Percentiles rank a stretch among this genome's conserved stretches.
These are phyloP conservation scores for Prosapia bicincta DNA, from an alignment of 2,888 invertebrate genomes.

Conservation along the genomic window DNA sequence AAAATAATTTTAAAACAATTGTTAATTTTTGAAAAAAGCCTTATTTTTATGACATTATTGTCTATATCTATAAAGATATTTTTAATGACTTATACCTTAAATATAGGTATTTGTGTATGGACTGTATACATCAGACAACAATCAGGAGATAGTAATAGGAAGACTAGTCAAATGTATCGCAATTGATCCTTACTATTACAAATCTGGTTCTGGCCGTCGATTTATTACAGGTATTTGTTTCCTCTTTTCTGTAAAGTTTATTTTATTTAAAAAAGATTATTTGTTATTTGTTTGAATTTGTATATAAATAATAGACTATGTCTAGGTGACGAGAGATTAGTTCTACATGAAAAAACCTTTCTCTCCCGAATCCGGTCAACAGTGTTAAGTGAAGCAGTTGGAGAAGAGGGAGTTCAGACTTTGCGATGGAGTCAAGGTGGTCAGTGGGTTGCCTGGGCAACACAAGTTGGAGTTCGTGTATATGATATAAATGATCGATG, in stretches of 20 bases:
- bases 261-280: no score
- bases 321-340: slow-evolving; percentile 73
- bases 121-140: slow-evolving; percentile 78
- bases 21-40: no score
- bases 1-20: no score
- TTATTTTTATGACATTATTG: no score
- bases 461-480: slow-evolving; percentile 81
- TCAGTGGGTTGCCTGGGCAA: slow-evolving; percentile 90
- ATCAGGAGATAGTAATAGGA: slow-evolving; percentile 72
- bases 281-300: no score
- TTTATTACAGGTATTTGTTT: slow-evolving; percentile 79
- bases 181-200: slow-evolving; percentile 78
- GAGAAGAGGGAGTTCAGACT: slow-evolving; percentile 78
- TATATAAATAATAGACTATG: no score
- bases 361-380: slow-evolving; percentile 70
- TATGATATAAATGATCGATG: slow-evolving; percentile 82
- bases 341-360: slow-evolving; percentile 84
- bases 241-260: no score
- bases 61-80: no score
- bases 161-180: slow-evolving; percentile 82
- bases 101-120: slow-evolving; percentile 74
- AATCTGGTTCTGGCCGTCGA: slow-evolving; percentile 60
- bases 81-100: no score
- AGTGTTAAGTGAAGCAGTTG: slow-evolving; percentile 69
- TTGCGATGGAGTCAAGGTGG: slow-evolving; percentile 76